A percentile compares a stretch with the other conserved stretches of the same genome.
These are phyloP conservation scores for Momotus momota DNA, from an alignment of 2,797 vertebrate genomes.

Conservation along the genomic window DNA sequence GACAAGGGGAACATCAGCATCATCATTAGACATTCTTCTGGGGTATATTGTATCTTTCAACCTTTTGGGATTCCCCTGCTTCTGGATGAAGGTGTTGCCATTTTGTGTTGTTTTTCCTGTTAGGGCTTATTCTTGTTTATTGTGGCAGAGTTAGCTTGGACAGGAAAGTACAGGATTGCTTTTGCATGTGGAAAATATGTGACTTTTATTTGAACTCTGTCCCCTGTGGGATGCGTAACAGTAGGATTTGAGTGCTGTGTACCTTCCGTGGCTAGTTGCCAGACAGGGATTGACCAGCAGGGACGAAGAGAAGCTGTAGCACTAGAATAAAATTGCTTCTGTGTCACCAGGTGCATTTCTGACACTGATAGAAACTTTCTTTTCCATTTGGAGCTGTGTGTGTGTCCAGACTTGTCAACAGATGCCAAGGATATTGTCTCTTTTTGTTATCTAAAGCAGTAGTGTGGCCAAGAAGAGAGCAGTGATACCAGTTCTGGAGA, in stretches of 20 bases:
- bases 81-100: neutral
- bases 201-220: constrained; percentile 5
- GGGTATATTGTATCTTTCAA: neutral
- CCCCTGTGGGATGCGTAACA: neutral
- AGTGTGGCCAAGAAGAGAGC: neutral
- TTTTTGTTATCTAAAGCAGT: neutral
- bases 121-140: neutral
- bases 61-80: neutral
- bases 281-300: neutral
- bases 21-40: neutral
- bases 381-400: neutral
- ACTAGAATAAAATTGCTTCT: neutral
- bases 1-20: neutral
- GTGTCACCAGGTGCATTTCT: neutral
- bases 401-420: neutral
- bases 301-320: neutral
- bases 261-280: neutral
- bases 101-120: neutral
- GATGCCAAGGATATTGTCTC: neutral
- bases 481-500: neutral
- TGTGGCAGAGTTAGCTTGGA: neutral
- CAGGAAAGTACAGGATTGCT: neutral
- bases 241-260: neutral
- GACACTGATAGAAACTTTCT: neutral
- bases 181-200: neutral